Base-by-base conservation (phyloP, 2,113 vertebrate genomes). In the Platichthys flesus region DNA sequence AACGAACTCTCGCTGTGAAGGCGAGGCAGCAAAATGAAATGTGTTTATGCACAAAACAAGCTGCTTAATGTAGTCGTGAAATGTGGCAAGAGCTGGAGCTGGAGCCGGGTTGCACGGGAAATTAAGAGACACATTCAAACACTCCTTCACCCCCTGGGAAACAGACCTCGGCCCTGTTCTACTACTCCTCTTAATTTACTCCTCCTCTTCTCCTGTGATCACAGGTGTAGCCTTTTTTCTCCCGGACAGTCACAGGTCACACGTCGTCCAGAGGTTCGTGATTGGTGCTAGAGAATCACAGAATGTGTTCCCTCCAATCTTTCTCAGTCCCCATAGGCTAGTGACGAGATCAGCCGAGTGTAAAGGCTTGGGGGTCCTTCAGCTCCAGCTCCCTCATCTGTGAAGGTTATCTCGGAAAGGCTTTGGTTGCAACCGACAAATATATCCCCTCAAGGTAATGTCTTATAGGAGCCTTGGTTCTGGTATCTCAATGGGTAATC, bases 331-430 rank as follows among this genome's bases (percentile, higher is more conserved):
- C 88, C 65, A 62, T 28, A 6, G 85, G 86, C 74, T 49, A 54
- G 81, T 78, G 87, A 79, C 72, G 69, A 79, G 80, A 81, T 90
- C 90, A 87, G 83, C 81, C 61, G 87, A 86, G 87, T 92, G 89
- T 91, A 65, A 90, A 85, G 85, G 75, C 88, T 87, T 45, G 64
- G 71, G 82, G 86, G 79, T 69, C 70, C 79, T 85, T 85, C 81
- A 83, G 76, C 82, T 88, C 78, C 84, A 88, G 88, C 78, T 78
- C 82, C 78, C 80, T 91, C 87, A 88, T 88, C 87, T 91, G 87
- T 92, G 90, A 89, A 92, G 88, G 89, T 91, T 87, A 89, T 85
- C 79, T 90, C 74, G 84, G 79, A 83, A 87, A 86, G 83, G 85
- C 79, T 85, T 85, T 88, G 79, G 80, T 82, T 74, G 74, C 87